Base-by-base conservation (phyloP, 2,888 invertebrate species). In the Pseudococcus jackbeardsleyi region DNA sequence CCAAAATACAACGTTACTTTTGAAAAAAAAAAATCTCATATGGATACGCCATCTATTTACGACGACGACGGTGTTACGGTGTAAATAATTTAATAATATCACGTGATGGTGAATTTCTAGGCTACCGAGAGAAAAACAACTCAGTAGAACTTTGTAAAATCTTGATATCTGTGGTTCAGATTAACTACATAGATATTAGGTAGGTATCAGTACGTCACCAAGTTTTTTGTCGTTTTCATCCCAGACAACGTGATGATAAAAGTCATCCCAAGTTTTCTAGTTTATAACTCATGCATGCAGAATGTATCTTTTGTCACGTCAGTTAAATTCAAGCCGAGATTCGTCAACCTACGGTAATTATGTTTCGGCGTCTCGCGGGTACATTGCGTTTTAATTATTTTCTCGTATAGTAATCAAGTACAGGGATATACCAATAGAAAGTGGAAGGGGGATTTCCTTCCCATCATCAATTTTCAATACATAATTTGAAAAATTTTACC, bases 31-130 rank as follows among this genome's bases (percentile, higher is more conserved):
- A 72, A 72, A 72, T 33, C 26, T 72, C 33, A 72, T 72, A 59
- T 19, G 19, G 19, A 5, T 59, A 50, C 59, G 6, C 19, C 5
- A 19, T 19, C 1, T 59, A 59, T 12, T 15, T 54, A 54, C 54
- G 12, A 11, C 46, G 8, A 46, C 46, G 9, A 64, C 19, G 64
- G 26, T 68, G 26, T 68, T 64, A 12, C 11, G 33, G 68, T 72
- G 33, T 72, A 72, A 72, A 72, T 72, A 72, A 72, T 72, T 72
- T 72, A 72, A 72, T 72, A 72, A 72, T 33, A 72, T 72, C 12
- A 33, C 68, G 68, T 33, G 68, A 26, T 33, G 68, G 26, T 72
- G 6, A 72, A 72, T 72, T 72, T 72, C 26, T 33, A 72, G 33
- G 1, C 68, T 11, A 72, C 26, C 26, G 68, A 12, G 68, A 72